Evolutionary conservation across 2,797 vertebrate species (phyloP).

Genomic region (Pantherophis alleghaniensis): DNA sequence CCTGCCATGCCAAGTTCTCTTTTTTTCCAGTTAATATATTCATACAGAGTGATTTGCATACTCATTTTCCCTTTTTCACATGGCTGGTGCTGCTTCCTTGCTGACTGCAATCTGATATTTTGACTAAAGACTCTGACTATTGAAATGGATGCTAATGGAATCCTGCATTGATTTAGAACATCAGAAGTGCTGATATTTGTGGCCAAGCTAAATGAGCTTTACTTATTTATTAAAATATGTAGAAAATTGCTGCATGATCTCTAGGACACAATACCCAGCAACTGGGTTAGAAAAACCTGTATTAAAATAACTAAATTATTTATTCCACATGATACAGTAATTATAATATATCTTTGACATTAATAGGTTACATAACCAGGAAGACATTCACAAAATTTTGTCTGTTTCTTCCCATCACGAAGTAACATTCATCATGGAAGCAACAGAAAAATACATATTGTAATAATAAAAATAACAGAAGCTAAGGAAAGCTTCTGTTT

Average conservation of each 20-base stretch:
- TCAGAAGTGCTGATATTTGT: slow-evolving; percentile 38
- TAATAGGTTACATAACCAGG: neutral
- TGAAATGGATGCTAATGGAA: neutral
- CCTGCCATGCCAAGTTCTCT: neutral
- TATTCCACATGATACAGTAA: neutral
- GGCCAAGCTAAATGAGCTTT: slow-evolving; percentile 30
- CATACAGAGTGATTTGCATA: neutral
- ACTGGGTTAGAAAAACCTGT: neutral
- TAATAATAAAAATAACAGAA: too few relatives aligned
- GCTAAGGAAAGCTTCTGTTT: neutral
- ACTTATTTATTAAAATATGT: slow-evolving; percentile 32
- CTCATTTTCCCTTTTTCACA: fast-evolving
- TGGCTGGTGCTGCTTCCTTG: neutral
- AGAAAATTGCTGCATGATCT: neutral
- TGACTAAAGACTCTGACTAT: neutral
- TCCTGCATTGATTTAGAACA: slow-evolving; percentile 44
- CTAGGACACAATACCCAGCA: neutral
- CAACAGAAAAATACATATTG: neutral
- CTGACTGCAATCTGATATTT: neutral
- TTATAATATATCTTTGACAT: neutral
- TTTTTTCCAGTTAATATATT: neutral
- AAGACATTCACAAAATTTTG: neutral
- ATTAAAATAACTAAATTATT: neutral
- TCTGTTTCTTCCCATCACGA: neutral
- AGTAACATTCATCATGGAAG: neutral